Base-by-base conservation (phyloP, 2,113 vertebrate genomes). In the Fukomys damarensis region DNA sequence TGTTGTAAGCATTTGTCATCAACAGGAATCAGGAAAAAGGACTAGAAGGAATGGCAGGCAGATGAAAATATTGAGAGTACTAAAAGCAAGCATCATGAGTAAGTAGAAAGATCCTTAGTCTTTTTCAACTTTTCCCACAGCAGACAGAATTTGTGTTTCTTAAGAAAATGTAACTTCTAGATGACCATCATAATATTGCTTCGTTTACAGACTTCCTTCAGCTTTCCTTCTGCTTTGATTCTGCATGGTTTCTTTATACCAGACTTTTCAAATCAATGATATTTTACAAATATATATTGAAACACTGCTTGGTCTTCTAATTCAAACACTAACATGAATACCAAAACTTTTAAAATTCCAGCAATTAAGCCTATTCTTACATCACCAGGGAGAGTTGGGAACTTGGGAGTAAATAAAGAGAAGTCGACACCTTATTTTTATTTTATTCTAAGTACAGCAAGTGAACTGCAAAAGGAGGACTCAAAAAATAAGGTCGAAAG, bases 1-100 rank as follows among this genome's bases (percentile, higher is more conserved):
- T 61, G 8, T 38, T 59, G 63, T 79, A 56, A 65, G 79, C 7
- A 70, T 93, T 89, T 61, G 43, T 70, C 35, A 77, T 79, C n/a
- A 58, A 68, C 52, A n/a, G 22, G 68, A 79, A 85, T 70, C 28
- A 61, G 17, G 17, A 19, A 54, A 80, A 0, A 11, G 35, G 22
- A 86, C n/a, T 80, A 26, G 43, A 89, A 95, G 43, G 35, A 85
- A 85, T 86, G 43, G 17, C 32, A 90, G 89, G n/a, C 43, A 96
- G n/a, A 52, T 46, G 41, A 63, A 80, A 89, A 93, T 46, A 79
- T 19, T 22, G 1, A 95, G 32, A 41, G 30, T 38, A n/a, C 43
- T 63, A 52, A 43, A n/a, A 72, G 43, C n/a, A 89, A 82, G n/a
- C 52, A 86, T 72, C 46, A 70, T 58, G 12, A 82, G 26, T 54